Evolutionary conservation across 2,113 vertebrate genomes (phyloP).

Genomic region (Cynocephalus volans): DNA sequence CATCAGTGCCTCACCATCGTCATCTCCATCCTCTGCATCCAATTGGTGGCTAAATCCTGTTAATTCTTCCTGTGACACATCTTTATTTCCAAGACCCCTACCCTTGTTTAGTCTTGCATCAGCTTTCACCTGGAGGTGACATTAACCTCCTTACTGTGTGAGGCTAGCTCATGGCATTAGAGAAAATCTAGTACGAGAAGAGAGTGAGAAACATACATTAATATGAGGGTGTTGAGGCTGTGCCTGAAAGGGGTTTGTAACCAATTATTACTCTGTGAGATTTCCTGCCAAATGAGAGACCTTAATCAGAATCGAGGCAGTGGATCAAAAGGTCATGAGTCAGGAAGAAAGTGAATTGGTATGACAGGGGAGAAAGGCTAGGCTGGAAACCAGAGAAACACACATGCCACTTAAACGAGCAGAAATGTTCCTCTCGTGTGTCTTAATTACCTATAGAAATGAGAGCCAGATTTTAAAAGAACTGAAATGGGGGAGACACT

Average conservation of each 20-base stretch:
- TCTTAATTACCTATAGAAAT: background rate
- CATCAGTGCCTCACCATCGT: background rate
- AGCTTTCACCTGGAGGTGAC: background rate
- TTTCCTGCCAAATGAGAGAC: background rate
- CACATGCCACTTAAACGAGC: background rate
- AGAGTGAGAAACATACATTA: background rate
- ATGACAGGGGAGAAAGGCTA: background rate
- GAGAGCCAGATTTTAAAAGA: constrained; percentile 49
- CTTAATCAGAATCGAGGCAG: background rate
- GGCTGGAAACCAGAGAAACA: background rate
- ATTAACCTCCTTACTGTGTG: background rate
- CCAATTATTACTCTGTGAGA: background rate
- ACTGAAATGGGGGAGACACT: background rate
- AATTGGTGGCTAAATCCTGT: background rate
- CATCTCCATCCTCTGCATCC: background rate
- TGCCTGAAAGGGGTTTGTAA: background rate
- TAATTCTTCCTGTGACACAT: background rate
- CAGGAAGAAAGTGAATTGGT: background rate
- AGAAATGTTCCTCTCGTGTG: background rate
- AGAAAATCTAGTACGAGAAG: constrained; percentile 32
- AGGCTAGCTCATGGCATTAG: background rate
- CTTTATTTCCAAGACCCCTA: background rate
- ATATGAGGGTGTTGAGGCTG: background rate
- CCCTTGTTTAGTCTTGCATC: background rate
- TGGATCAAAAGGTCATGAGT: background rate